phyloP scores from a whole-genome alignment of 1,140 invertebrate genomes.

The Aporrectodea caliginosa region DNA sequence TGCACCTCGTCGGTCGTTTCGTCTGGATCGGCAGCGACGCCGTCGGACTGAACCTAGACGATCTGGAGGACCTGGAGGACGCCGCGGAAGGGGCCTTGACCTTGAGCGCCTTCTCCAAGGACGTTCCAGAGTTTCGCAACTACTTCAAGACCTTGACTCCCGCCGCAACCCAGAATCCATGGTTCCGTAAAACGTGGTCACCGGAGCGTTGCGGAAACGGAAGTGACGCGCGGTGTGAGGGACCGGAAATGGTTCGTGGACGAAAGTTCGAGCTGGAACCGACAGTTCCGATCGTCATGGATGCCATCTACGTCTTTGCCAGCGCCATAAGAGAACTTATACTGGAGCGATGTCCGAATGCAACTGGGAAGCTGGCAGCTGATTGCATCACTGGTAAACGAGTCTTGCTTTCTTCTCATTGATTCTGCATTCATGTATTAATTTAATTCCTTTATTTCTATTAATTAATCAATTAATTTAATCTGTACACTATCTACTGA shows the following conservation, averaged over 20 bases:
- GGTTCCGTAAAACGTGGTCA: constrained; percentile 28
- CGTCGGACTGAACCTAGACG: constrained; percentile 28
- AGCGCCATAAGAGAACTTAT: constrained; percentile 21
- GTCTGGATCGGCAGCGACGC: constrained; percentile 29
- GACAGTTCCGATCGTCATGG: constrained; percentile 17
- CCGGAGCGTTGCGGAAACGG: not conserved
- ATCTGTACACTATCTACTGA: too few relatives aligned
- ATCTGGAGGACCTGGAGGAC: constrained; percentile 23
- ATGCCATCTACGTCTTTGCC: constrained; percentile 25
- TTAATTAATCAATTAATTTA: too few relatives aligned
- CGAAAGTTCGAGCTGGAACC: not conserved
- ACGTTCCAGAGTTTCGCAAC: not conserved
- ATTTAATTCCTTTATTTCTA: too few relatives aligned
- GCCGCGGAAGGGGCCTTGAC: constrained; percentile 20
- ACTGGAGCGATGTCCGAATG: constrained; percentile 8
- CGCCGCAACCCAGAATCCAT: constrained; percentile 17
- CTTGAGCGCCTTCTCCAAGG: constrained; percentile 9
- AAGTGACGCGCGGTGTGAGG: not conserved
- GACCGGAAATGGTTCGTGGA: not conserved
- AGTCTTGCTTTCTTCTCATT: too few relatives aligned
- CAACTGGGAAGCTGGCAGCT: not conserved
- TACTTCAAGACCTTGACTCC: constrained; percentile 26
- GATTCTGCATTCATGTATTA: too few relatives aligned
- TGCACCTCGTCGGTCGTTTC: constrained; percentile 18
- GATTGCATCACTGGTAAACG: not conserved